phyloP scores from a whole-genome alignment of 2,797 vertebrate species.

The Nyctalus aviator region DNA sequence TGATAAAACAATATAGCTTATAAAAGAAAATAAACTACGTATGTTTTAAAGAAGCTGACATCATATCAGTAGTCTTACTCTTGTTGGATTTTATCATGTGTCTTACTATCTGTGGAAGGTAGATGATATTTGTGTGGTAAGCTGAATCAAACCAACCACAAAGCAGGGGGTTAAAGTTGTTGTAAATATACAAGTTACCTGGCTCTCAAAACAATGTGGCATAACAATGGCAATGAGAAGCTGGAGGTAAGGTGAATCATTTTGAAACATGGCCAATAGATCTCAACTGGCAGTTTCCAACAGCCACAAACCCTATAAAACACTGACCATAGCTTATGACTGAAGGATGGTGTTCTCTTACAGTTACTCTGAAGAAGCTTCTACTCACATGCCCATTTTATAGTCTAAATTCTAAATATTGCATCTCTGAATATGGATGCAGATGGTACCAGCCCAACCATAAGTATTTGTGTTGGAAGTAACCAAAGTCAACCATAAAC shows the following conservation, averaged over 20 bases:
- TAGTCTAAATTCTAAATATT: background rate
- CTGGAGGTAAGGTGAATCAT: background rate
- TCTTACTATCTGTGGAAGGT: background rate
- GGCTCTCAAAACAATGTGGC: background rate
- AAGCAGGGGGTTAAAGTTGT: background rate
- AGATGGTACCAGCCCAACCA: background rate
- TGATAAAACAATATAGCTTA: background rate
- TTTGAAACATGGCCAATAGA: background rate
- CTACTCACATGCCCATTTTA: background rate
- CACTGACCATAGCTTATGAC: background rate
- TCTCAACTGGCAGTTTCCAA: background rate
- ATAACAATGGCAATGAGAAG: background rate
- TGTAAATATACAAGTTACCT: background rate
- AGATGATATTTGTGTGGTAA: slow-evolving; percentile 1
- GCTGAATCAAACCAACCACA: background rate
- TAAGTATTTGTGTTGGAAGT: background rate
- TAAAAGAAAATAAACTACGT: slow-evolving; percentile 8
- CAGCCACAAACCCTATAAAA: background rate
- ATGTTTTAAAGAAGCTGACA: background rate
- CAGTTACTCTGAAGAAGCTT: slow-evolving; percentile 3
- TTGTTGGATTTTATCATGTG: background rate
- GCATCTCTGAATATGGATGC: background rate
- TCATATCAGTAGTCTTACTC: background rate
- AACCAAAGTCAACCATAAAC: slow-evolving; percentile 5
- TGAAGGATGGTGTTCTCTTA: background rate